Evolutionary conservation across 2,113 vertebrate species (phyloP).

Genomic region (Myotis yumanensis): DNA sequence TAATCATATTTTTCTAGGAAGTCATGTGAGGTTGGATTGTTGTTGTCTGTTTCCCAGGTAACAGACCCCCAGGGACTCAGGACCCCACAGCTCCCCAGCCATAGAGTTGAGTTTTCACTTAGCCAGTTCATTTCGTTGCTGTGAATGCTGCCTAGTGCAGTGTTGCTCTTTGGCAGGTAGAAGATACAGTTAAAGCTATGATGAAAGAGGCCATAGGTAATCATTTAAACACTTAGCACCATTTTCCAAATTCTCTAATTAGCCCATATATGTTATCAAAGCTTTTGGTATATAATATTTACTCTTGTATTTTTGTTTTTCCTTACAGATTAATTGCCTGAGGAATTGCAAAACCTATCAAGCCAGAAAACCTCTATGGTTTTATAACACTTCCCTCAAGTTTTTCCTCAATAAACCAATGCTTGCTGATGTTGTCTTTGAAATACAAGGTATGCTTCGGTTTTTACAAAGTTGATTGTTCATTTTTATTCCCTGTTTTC

Average conservation of each 20-base stretch:
- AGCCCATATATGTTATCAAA: not conserved
- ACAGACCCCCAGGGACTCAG: not conserved
- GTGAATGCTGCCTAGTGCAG: rapidly evolving
- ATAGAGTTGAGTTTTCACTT: too few species aligned
- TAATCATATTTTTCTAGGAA: not conserved
- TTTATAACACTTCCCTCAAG: slow-evolving; percentile 90
- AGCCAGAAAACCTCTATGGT: slow-evolving; percentile 75
- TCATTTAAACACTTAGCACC: not conserved
- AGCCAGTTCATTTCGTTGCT: not conserved
- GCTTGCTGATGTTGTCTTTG: slow-evolving; percentile 97
- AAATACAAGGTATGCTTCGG: slow-evolving; percentile 92
- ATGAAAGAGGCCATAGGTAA: not conserved
- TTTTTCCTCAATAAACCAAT: slow-evolving; percentile 95
- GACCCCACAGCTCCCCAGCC: too few species aligned
- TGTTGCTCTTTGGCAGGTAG: not conserved
- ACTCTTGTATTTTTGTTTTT: not conserved
- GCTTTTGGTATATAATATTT: not conserved
- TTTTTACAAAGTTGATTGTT: not conserved
- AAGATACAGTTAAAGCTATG: not conserved
- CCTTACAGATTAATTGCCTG: slow-evolving; percentile 76
- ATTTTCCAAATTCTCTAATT: not conserved
- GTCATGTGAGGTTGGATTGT: not conserved
- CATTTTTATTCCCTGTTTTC: not conserved
- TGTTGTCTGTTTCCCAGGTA: not conserved
- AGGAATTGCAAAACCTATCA: slow-evolving; percentile 82